Percentiles rank a stretch among this genome's conserved stretches.
phyloP scores from a whole-genome alignment of 2,113 vertebrate genomes.

The Tursiops truncatus region DNA sequence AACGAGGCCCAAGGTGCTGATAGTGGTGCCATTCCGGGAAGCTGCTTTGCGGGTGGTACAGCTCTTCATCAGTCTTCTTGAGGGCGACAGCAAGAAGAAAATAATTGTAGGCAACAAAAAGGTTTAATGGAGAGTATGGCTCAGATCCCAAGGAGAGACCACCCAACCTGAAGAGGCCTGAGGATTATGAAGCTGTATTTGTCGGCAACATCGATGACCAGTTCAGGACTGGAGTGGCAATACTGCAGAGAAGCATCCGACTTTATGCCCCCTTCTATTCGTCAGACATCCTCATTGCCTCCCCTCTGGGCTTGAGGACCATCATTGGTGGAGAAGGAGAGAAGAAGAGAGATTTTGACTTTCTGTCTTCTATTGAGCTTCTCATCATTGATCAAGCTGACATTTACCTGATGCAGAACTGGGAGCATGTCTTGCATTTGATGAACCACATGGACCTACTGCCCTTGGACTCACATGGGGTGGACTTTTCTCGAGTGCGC shows the following conservation, averaged over 20 bases:
- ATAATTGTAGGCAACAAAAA: constrained; percentile 96
- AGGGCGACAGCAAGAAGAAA: constrained; percentile 88
- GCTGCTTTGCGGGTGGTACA: constrained; percentile 90
- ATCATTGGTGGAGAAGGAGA: constrained; percentile 94
- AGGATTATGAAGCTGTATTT: constrained; percentile 94
- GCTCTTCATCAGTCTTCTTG: constrained; percentile 90
- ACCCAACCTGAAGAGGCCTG: constrained; percentile 90
- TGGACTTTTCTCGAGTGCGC: constrained; percentile 96
- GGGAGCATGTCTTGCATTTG: constrained; percentile 96
- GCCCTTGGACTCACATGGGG: constrained; percentile 93
- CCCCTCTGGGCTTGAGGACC: constrained; percentile 95
- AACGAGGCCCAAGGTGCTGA: constrained; percentile 96
- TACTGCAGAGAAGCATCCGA: constrained; percentile 92
- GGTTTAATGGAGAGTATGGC: constrained; percentile 95
- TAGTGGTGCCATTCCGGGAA: constrained; percentile 94
- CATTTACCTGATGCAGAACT: constrained; percentile 99
- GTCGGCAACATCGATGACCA: constrained; percentile 97
- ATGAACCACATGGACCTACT: constrained; percentile 95
- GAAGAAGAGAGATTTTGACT: constrained; percentile 94
- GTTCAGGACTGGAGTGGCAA: constrained; percentile 96
- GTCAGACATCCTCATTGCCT: constrained; percentile 96
- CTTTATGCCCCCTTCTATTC: constrained; percentile 97
- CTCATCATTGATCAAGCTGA: constrained; percentile 96
- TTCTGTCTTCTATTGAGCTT: constrained; percentile 95
- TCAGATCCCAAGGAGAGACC: constrained; percentile 88